Conservation (phyloP, 2,888 invertebrate species). For the Idaea biselata region DNA sequence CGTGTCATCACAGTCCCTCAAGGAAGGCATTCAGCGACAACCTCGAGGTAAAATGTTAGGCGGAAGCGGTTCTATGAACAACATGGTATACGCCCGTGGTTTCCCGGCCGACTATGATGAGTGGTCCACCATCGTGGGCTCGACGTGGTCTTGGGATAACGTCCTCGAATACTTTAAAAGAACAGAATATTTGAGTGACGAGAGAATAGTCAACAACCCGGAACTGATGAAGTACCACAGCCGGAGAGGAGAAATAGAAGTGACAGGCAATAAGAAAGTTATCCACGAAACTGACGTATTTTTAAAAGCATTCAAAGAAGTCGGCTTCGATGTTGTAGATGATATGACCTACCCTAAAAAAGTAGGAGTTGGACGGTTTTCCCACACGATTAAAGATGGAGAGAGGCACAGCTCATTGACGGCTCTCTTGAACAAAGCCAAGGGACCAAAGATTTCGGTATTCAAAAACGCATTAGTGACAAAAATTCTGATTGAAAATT, state of each 20-base stretch:
- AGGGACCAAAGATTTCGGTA: constrained; percentile 45
- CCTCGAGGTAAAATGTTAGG: constrained; percentile 66
- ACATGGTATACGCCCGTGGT: constrained; percentile 67
- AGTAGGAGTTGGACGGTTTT: constrained; percentile 62
- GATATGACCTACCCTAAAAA: constrained; percentile 62
- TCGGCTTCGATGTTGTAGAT: constrained; percentile 52
- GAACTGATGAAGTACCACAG: constrained; percentile 54
- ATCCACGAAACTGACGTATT: constrained; percentile 39
- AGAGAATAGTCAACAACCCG: constrained; percentile 46
- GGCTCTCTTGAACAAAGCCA: constrained; percentile 48
- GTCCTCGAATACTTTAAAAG: constrained; percentile 62
- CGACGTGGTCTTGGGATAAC: constrained; percentile 55
- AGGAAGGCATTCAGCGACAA: constrained; percentile 48
- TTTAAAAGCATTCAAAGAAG: constrained; percentile 53
- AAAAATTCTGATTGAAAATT: constrained; percentile 49
- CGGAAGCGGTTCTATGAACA: constrained; percentile 62
- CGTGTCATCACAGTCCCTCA: constrained; percentile 51
- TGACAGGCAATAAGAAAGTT: constrained; percentile 42
- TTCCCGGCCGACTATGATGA: constrained; percentile 61
- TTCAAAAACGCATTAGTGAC: constrained; percentile 50
- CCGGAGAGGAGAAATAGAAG: constrained; percentile 56
- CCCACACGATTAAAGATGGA: constrained; percentile 58
- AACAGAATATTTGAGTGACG: constrained; percentile 60
- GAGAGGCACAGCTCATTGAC: constrained; percentile 55
- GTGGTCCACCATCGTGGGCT: constrained; percentile 52